Evolutionary conservation across 2,113 vertebrate genomes (phyloP).

Genomic region (Parotia lawesii): DNA sequence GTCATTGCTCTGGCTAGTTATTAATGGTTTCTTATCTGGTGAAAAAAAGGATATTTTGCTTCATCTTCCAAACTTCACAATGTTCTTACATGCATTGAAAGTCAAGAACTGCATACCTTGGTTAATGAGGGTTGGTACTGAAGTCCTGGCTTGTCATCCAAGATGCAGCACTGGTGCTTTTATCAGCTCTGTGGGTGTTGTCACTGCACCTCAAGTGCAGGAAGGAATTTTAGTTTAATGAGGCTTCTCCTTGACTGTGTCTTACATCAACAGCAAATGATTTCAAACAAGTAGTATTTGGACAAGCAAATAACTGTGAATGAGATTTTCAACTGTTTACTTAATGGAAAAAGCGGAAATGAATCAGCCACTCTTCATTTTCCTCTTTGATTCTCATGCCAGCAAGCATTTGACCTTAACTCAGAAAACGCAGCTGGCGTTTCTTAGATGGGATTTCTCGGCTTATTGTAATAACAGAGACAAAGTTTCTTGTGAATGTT

Average conservation of each 20-base stretch:
- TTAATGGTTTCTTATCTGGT: neutral
- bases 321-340: slow-evolving; percentile 25
- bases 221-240: slow-evolving; percentile 16
- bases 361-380: slow-evolving; percentile 10
- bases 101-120: neutral
- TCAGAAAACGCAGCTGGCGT: neutral
- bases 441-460: neutral
- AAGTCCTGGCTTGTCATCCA: slow-evolving; percentile 2
- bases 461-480: neutral
- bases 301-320: slow-evolving; percentile 8
- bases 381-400: slow-evolving; percentile 7
- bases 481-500: neutral
- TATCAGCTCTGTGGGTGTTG: neutral
- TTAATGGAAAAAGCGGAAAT: neutral
- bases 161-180: neutral
- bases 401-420: neutral
- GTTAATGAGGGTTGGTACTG: neutral
- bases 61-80: neutral
- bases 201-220: neutral
- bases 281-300: slow-evolving; percentile 23
- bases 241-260: slow-evolving; percentile 3
- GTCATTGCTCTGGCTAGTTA: neutral
- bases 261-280: neutral
- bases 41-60: neutral
- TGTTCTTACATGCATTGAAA: neutral